Conservation (phyloP, 1,140 invertebrate genomes). For the Conus ventricosus region DNA sequence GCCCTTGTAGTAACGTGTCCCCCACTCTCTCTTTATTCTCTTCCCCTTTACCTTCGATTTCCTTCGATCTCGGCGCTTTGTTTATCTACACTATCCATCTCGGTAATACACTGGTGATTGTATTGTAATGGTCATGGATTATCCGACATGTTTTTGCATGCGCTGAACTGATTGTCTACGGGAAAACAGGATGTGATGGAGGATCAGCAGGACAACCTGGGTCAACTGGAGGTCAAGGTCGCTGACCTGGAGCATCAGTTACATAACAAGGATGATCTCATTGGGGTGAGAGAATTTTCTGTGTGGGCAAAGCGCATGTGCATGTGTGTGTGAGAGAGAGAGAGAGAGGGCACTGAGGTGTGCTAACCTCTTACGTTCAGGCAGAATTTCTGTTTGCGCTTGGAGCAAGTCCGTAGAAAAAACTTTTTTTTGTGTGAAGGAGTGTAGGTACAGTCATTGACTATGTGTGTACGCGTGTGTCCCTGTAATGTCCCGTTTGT, state of each 20-base stretch:
- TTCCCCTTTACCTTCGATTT: too few species aligned
- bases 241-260: slow-evolving; percentile 52
- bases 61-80: too few species aligned
- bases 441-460: too few species aligned
- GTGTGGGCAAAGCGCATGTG: neutral
- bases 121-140: too few species aligned
- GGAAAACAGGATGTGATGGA: slow-evolving; percentile 64
- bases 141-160: neutral
- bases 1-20: too few species aligned
- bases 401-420: neutral
- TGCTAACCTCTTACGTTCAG: neutral
- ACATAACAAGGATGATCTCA: slow-evolving; percentile 55
- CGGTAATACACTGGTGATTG: too few species aligned
- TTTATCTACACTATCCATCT: too few species aligned
- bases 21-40: too few species aligned
- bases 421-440: too few species aligned
- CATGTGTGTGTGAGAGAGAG: neutral
- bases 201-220: slow-evolving; percentile 59
- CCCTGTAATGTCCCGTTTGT: too few species aligned
- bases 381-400: neutral
- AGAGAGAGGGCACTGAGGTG: neutral
- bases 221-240: slow-evolving; percentile 49
- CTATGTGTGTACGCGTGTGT: too few species aligned
- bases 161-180: neutral
- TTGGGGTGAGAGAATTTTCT: slow-evolving; percentile 48